Evolutionary conservation across 1,140 invertebrate species (phyloP).

Genomic region (Diorhabda elongata): DNA sequence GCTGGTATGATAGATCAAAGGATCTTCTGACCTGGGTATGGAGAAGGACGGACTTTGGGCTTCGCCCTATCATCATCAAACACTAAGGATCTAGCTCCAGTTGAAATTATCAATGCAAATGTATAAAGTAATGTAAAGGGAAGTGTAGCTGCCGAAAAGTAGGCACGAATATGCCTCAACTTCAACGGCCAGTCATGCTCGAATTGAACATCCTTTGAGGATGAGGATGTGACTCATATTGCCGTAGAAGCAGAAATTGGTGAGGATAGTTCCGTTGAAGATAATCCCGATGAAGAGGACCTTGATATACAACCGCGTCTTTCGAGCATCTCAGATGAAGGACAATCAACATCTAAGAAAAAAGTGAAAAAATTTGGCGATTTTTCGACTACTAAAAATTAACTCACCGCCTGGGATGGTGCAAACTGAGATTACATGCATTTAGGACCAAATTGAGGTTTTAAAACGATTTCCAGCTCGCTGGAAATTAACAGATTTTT

Average conservation of each 20-base stretch:
- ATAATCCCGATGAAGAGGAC: too few relatives aligned
- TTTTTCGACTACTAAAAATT: neutral
- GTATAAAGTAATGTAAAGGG: constrained; percentile 4
- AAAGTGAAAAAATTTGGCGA: neutral
- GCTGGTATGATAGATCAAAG: neutral
- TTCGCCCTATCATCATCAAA: neutral
- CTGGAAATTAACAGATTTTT: neutral
- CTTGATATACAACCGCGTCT: neutral
- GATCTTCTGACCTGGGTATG: neutral
- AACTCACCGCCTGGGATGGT: constrained; percentile 4
- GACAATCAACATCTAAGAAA: neutral
- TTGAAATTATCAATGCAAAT: constrained; percentile 5
- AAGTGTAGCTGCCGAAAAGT: constrained; percentile 16
- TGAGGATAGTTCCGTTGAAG: neutral
- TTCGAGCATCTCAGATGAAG: neutral
- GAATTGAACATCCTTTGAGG: neutral
- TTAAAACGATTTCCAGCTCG: neutral
- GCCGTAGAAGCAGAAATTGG: neutral
- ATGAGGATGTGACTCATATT: neutral
- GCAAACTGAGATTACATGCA: constrained; percentile 6
- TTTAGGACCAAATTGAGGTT: constrained; percentile 6
- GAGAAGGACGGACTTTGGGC: neutral
- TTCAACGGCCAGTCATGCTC: neutral
- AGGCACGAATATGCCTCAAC: constrained; percentile 4
- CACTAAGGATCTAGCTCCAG: neutral